These are phyloP conservation scores for Holacanthus passer DNA, from an alignment of 2,113 vertebrate genomes.

Conservation along the genomic window DNA sequence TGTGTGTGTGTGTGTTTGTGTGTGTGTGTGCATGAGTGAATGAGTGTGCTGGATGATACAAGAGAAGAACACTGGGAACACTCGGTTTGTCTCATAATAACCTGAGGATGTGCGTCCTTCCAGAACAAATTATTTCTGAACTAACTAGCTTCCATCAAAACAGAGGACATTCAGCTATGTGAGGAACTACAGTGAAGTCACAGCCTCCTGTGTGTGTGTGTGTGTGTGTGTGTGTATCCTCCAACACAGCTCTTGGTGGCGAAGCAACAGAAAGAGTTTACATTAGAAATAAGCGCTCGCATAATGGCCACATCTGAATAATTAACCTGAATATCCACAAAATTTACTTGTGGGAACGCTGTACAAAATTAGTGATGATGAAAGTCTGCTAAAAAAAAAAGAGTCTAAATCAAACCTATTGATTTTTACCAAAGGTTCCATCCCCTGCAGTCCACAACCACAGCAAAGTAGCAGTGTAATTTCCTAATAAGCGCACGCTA, in stretches of 20 bases:
- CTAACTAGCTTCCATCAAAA: conserved; percentile 62
- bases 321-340: conserved; percentile 27
- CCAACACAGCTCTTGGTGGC: neutral
- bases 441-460: conserved; percentile 38
- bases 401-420: conserved; percentile 31
- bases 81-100: conserved; percentile 63
- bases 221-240: too few relatives aligned
- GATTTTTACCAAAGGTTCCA: conserved; percentile 49
- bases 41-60: conserved; percentile 23
- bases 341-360: conserved; percentile 16
- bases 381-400: conserved; percentile 23
- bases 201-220: neutral
- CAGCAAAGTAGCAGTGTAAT: conserved; percentile 59
- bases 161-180: conserved; percentile 47
- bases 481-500: conserved; percentile 64
- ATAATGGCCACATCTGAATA: conserved; percentile 32
- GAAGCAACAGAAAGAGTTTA: neutral
- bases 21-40: conserved; percentile 37
- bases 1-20: conserved; percentile 38
- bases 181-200: neutral
- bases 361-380: conserved; percentile 26
- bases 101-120: conserved; percentile 63
- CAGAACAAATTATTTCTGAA: conserved; percentile 65
- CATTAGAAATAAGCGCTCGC: neutral
- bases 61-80: conserved; percentile 36